Percentiles rank a stretch among this genome's conserved stretches.
Conservation (phyloP, 2,113 vertebrate species). For the Lathamus discolor region DNA sequence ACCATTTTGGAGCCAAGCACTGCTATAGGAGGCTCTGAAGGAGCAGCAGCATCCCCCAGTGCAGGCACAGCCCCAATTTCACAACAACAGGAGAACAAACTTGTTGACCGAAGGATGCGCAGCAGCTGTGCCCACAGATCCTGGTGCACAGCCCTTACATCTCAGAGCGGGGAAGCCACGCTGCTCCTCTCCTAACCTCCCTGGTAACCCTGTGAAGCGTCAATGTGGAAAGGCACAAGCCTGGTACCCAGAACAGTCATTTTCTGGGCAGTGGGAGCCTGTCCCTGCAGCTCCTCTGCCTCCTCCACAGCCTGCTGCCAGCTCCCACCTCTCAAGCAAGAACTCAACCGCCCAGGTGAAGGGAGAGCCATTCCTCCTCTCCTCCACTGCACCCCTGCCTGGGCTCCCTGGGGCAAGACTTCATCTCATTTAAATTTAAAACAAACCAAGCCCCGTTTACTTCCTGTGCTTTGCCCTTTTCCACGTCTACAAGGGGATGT, state of each 20-base stretch:
- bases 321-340: background rate
- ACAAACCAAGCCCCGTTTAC: slow-evolving; percentile 37
- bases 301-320: background rate
- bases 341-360: background rate
- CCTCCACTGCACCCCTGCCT: background rate
- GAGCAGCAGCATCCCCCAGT: background rate
- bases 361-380: background rate
- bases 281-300: background rate
- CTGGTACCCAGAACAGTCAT: background rate
- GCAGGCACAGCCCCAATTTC: background rate
- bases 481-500: slow-evolving; percentile 29
- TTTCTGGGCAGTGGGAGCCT: background rate
- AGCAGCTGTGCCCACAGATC: background rate
- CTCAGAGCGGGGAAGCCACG: background rate
- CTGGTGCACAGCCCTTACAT: background rate
- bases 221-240: background rate
- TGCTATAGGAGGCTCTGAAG: background rate
- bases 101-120: background rate
- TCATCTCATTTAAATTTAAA: slow-evolving; percentile 58
- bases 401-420: slow-evolving; percentile 21
- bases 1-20: background rate
- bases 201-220: background rate
- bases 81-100: background rate
- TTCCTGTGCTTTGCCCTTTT: slow-evolving; percentile 38
- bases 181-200: background rate